Evolutionary conservation across 2,113 vertebrate species (phyloP).

Genomic region (Cheirogaleus medius): DNA sequence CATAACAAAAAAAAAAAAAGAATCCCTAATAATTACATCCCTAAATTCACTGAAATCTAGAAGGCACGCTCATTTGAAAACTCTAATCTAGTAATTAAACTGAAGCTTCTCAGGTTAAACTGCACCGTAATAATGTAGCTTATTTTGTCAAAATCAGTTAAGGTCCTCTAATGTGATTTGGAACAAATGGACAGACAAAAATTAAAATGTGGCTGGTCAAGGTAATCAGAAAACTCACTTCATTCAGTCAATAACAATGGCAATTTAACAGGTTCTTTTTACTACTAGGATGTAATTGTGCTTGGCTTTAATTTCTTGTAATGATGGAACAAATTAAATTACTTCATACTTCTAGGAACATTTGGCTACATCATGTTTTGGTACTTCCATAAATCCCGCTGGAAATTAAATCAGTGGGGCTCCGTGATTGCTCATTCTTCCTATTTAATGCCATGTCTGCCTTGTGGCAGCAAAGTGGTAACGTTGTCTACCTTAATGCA

Average conservation of each 20-base stretch:
- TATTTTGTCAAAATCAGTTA: constrained; percentile 63
- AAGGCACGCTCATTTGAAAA: constrained; percentile 35
- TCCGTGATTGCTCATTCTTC: constrained; percentile 23
- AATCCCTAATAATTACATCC: neutral
- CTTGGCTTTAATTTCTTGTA: constrained; percentile 69
- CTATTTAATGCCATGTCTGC: neutral
- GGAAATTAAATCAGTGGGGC: constrained; percentile 52
- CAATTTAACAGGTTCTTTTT: constrained; percentile 45
- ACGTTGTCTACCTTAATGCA: constrained; percentile 32
- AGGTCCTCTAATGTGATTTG: constrained; percentile 26
- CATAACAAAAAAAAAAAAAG: neutral
- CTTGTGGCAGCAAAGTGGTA: constrained; percentile 34
- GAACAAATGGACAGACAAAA: constrained; percentile 56
- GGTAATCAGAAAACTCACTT: constrained; percentile 50
- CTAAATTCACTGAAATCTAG: constrained; percentile 37
- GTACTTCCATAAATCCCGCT: constrained; percentile 35
- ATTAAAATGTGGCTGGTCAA: constrained; percentile 51
- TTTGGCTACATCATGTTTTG: constrained; percentile 45
- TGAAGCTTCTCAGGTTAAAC: constrained; percentile 44
- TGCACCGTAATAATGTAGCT: constrained; percentile 33
- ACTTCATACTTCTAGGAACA: constrained; percentile 65
- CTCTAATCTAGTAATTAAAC: constrained; percentile 49
- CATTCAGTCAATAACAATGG: constrained; percentile 54
- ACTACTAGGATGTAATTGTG: constrained; percentile 56
- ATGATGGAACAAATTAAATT: constrained; percentile 64